These are phyloP conservation scores for Zaprionus obscuricornis DNA, from an alignment of 2,888 invertebrate genomes.

Conservation along the genomic window DNA sequence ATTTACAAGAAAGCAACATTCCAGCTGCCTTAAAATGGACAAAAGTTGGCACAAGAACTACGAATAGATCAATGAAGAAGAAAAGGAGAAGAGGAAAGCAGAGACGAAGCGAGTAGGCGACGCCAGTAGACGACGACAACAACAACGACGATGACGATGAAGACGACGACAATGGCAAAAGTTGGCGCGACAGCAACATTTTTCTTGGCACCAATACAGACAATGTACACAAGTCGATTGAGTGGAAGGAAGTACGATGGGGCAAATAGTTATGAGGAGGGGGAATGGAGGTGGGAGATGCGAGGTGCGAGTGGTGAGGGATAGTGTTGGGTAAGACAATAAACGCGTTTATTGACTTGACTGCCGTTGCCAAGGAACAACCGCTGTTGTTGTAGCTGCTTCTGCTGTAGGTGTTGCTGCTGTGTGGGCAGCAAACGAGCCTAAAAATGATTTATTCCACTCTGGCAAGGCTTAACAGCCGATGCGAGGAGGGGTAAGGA, in stretches of 20 bases:
- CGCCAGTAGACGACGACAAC: conserved; percentile 40
- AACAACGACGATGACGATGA: conserved; percentile 7
- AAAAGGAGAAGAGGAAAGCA: neutral
- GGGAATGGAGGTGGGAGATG: neutral
- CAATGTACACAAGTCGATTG: conserved; percentile 66
- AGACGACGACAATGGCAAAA: conserved; percentile 70
- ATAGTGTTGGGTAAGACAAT: conserved; percentile 65
- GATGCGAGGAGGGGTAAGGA: no score
- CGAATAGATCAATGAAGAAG: conserved; percentile 39
- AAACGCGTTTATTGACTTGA: conserved; percentile 80
- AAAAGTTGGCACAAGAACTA: conserved; percentile 74
- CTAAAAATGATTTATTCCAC: conserved; percentile 19
- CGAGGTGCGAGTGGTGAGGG: neutral
- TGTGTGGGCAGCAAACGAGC: conserved; percentile 54
- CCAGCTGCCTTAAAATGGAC: conserved; percentile 79
- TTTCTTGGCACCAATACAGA: conserved; percentile 77
- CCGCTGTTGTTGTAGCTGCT: neutral
- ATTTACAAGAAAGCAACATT: conserved; percentile 78
- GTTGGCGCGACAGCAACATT: conserved; percentile 76
- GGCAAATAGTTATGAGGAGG: conserved; percentile 2
- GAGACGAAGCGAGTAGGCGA: conserved; percentile 19
- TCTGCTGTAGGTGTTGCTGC: conserved; percentile 26
- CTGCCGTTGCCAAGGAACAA: conserved; percentile 24
- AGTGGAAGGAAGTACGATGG: conserved; percentile 45
- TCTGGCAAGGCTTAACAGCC: conserved; percentile 30